phyloP scores from a whole-genome alignment of 1,140 invertebrate genomes.

The Apis laboriosa region DNA sequence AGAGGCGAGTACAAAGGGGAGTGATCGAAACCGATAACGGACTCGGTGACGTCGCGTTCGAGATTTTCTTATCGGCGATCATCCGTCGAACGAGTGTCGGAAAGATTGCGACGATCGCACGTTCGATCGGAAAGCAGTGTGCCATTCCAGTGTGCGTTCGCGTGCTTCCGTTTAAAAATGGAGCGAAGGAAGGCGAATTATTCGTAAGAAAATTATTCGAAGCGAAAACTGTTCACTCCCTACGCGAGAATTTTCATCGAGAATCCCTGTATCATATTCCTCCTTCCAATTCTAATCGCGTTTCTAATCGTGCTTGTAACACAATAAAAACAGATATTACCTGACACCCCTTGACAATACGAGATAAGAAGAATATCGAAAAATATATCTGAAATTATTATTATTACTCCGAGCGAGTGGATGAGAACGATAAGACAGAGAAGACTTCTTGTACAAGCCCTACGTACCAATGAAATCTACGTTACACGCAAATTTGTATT shows the following conservation, averaged over 20 bases:
- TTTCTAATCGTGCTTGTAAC: conserved; percentile 39
- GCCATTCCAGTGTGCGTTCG: conserved; percentile 55
- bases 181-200: neutral
- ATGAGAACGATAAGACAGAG: no score
- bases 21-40: conserved; percentile 20
- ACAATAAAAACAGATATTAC: conserved; percentile 39
- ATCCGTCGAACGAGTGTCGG: neutral
- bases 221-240: neutral
- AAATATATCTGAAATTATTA: conserved; percentile 3
- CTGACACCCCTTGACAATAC: conserved; percentile 41
- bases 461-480: neutral
- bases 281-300: conserved; percentile 15
- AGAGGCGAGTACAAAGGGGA: neutral
- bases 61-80: conserved; percentile 39
- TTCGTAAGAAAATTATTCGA: neutral
- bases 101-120: neutral
- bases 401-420: neutral
- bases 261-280: neutral
- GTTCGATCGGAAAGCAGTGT: conserved; percentile 53
- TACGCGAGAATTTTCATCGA: neutral
- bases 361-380: neutral
- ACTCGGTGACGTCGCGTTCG: conserved; percentile 40
- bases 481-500: neutral
- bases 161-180: neutral
- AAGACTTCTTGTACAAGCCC: no score